phyloP scores from a whole-genome alignment of 1,140 invertebrate genomes.

The Brachionus calyciflorus region DNA sequence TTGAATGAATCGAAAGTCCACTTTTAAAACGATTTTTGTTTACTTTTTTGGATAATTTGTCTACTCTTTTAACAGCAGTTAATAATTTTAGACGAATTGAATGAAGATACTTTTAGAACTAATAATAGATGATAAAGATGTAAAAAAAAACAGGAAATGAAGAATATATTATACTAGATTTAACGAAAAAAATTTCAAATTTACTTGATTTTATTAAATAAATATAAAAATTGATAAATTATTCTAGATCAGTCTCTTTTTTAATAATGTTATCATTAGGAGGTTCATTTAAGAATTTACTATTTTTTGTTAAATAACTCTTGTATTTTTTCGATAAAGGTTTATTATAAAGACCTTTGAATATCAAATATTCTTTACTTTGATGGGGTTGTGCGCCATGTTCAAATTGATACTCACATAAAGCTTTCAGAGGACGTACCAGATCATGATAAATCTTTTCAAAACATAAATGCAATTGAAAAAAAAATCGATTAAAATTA shows the following conservation, averaged over 20 bases:
- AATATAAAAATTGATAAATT: no score
- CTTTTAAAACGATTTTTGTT: no score
- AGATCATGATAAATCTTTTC: slow-evolving; percentile 64
- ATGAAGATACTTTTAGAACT: no score
- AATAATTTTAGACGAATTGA: no score
- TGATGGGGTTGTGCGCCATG: slow-evolving; percentile 87
- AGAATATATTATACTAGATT: neutral
- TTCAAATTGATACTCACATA: slow-evolving; percentile 79
- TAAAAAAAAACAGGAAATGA: neutral
- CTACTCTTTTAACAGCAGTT: no score
- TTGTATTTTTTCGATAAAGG: slow-evolving; percentile 48
- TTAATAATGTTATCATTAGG: neutral
- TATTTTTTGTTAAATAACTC: slow-evolving; percentile 41
- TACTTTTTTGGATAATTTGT: no score
- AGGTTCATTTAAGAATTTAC: slow-evolving; percentile 19
- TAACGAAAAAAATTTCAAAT: no score
- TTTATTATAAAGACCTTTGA: slow-evolving; percentile 79
- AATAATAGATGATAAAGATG: no score
- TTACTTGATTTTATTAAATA: no score
- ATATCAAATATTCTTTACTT: slow-evolving; percentile 81
- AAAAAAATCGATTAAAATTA: no score
- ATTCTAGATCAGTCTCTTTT: no score
- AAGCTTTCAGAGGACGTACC: slow-evolving; percentile 72
- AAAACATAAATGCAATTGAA: neutral
- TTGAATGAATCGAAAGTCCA: no score